phyloP scores from a whole-genome alignment of 2,888 invertebrate genomes.

The Blastobasis lacticolella region DNA sequence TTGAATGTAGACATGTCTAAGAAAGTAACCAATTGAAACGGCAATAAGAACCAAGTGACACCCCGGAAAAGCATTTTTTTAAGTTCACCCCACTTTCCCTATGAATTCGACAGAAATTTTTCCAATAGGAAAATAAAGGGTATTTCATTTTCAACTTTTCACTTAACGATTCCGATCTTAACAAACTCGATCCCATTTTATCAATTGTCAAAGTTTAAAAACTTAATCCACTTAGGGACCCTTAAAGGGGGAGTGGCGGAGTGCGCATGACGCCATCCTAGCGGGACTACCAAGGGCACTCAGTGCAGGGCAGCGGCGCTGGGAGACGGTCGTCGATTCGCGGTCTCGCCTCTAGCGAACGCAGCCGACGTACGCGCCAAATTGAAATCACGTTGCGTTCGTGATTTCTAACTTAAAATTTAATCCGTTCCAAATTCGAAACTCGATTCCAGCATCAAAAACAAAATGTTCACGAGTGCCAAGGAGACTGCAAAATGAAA shows the following conservation, averaged over 20 bases:
- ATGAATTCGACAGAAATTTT: not conserved
- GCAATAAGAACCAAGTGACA: no score
- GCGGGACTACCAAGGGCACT: constrained; percentile 67
- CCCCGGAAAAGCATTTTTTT: no score
- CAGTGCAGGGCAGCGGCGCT: constrained; percentile 4
- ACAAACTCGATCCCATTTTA: constrained; percentile 65
- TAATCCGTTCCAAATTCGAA: no score
- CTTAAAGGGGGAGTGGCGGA: constrained; percentile 49
- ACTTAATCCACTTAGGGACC: constrained; percentile 70
- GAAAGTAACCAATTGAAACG: no score
- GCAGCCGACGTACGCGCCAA: constrained; percentile 2
- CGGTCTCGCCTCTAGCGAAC: constrained; percentile 35
- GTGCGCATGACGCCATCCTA: constrained; percentile 65
- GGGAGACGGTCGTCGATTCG: constrained; percentile 34
- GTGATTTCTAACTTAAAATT: no score
- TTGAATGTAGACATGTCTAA: no score
- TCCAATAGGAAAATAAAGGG: constrained; percentile 18
- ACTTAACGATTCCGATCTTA: constrained; percentile 54
- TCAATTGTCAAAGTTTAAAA: constrained; percentile 72
- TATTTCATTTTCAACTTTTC: constrained; percentile 48
- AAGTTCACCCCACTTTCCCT: no score
- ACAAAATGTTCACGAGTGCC: no score
- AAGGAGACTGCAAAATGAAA: no score
- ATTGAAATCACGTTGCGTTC: no score
- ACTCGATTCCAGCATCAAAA: constrained; percentile 8